Base-by-base conservation (phyloP, 2,113 vertebrate species). In the Oryzias curvinotus region DNA sequence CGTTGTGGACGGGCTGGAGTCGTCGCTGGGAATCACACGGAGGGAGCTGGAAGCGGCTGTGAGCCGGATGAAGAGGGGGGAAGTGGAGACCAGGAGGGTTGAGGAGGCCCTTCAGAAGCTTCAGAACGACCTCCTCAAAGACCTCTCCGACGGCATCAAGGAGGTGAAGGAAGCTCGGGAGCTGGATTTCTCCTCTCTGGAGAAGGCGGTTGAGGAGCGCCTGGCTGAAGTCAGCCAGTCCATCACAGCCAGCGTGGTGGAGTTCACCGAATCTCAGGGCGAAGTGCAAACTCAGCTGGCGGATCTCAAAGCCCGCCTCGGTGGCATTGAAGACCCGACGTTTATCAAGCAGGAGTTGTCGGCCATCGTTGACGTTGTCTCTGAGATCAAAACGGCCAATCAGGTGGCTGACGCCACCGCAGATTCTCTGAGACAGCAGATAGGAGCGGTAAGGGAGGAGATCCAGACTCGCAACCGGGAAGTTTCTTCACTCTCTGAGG, bases 21-120 rank as follows among this genome's bases (percentile, higher is more conserved):
- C 93, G 4, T 85, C 91, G 15, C 75, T 97, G 79, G 92, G 90
- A 43, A 89, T 90, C 45, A 83, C 92, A 16, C 93, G 94, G 47
- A 89, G 91, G 67, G 95, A 96, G 51, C 91, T 96, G 68, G 93
- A 94, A 26, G 82, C 87, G 18, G 93, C 91, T 0, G 86, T 94
- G 58, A 88, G 90, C 30, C 90, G 92, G 0, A 87, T 97, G 79
- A 92, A 88, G 80, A 91, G 92, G 70, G 93, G 93, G 0, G 96
- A 96, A 83, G 90, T 80, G 3, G 94, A 96, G 90, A 92, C 94
- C 10, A 93, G 88, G 71, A 91, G 92, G 0, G 92, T 97, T 68
- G 93, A 95, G 25, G 95, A 97, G 57, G 92, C 95, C 5, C 93
- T 99, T n/a, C 94, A 96, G 68, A 96, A 93, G 61, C 92, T 99